These are phyloP conservation scores for Sceliomorpha sp. DNA, from an alignment of 2,888 invertebrate genomes.

Conservation along the genomic window DNA sequence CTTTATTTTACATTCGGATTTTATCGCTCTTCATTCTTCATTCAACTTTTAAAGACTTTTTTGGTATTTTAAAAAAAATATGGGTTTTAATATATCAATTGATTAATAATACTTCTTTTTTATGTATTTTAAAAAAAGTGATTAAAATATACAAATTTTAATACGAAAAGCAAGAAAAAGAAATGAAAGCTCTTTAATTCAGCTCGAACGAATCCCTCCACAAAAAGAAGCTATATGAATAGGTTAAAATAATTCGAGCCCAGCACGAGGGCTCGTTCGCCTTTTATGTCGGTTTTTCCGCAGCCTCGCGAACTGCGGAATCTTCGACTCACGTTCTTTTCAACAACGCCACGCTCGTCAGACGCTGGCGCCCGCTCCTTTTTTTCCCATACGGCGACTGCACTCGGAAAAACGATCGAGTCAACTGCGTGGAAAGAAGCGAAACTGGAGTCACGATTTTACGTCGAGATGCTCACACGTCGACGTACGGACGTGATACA, in stretches of 20 bases:
- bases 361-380: constrained; percentile 14
- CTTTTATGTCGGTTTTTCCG: constrained; percentile 35
- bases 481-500: constrained; percentile 37
- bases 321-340: constrained; percentile 26
- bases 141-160: too few species aligned
- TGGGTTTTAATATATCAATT: too few species aligned
- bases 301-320: constrained; percentile 22
- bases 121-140: too few species aligned
- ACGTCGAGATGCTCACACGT: constrained; percentile 38
- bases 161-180: too few species aligned
- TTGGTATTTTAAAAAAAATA: too few species aligned
- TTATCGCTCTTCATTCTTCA: too few species aligned
- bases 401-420: constrained; percentile 36
- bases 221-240: constrained; percentile 5
- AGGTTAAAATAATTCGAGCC: neutral
- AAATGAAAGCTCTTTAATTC: too few species aligned
- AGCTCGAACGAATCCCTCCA: too few species aligned
- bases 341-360: neutral
- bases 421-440: constrained; percentile 40
- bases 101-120: too few species aligned
- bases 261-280: constrained; percentile 5
- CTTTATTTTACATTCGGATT: too few species aligned
- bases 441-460: constrained; percentile 51
- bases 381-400: constrained; percentile 11
- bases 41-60: too few species aligned